phyloP scores from a whole-genome alignment of 1,140 invertebrate species.

The Eumeta japonica region DNA sequence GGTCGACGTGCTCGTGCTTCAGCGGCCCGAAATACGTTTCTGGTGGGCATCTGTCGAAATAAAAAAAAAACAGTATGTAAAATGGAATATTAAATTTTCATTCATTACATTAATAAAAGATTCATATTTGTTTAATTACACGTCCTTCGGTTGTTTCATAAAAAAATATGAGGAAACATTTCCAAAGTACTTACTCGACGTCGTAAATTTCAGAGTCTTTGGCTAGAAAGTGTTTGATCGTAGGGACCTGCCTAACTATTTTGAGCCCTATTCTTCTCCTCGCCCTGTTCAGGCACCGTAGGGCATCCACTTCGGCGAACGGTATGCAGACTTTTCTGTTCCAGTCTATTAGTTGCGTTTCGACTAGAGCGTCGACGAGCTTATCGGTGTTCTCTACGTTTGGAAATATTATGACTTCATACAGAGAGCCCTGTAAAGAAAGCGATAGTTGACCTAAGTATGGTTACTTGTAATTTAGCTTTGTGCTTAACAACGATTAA shows the following conservation, averaged over 20 bases:
- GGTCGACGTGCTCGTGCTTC: background rate
- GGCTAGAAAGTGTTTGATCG: background rate
- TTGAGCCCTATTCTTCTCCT: background rate
- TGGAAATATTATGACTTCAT: background rate
- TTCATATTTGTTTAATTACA: background rate
- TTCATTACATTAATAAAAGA: background rate
- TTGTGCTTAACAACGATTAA: too few species aligned
- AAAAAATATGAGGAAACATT: background rate
- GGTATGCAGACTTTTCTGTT: background rate
- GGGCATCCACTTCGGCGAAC: background rate
- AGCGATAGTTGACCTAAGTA: too few species aligned
- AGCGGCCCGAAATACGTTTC: background rate
- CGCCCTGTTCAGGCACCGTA: background rate
- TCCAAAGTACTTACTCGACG: background rate
- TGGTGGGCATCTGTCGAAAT: background rate
- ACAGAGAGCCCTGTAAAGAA: background rate
- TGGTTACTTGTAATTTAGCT: too few species aligned
- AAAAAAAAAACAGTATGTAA: background rate
- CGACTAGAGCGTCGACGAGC: background rate
- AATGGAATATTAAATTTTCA: background rate
- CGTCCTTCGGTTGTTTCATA: background rate
- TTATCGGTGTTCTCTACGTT: background rate
- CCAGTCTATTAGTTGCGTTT: background rate
- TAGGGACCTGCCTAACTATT: background rate
- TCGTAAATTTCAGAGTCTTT: background rate